Evolutionary conservation across 2,113 vertebrate species (phyloP).

Genomic region (Jaculus jaculus): DNA sequence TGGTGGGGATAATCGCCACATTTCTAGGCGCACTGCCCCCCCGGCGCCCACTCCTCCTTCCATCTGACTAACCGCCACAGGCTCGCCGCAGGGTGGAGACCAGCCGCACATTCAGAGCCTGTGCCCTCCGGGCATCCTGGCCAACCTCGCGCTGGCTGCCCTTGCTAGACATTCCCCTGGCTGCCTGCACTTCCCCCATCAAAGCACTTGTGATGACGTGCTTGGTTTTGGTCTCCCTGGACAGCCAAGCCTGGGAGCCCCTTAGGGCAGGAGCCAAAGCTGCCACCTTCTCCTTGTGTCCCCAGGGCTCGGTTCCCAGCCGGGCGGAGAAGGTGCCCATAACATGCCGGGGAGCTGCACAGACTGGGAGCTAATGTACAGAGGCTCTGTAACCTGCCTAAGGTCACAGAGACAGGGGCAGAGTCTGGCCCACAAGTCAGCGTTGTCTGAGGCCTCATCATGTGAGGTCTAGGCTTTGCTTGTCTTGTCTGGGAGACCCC

Average conservation of each 20-base stretch:
- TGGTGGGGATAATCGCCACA: neutral
- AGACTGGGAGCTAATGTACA: neutral
- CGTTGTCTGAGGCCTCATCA: too few species aligned
- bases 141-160: conserved; percentile 60
- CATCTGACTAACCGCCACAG: neutral
- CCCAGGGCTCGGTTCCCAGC: conserved; percentile 27
- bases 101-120: conserved; percentile 7
- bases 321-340: conserved; percentile 31
- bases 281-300: conserved; percentile 34
- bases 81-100: conserved; percentile 23
- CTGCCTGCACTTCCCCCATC: conserved; percentile 68
- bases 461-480: neutral
- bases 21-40: neutral
- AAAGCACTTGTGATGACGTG: conserved; percentile 57
- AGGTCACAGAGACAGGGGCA: conserved; percentile 38
- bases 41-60: neutral
- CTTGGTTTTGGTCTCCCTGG: conserved; percentile 41
- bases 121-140: conserved; percentile 52
- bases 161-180: conserved; percentile 58
- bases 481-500: neutral
- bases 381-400: conserved; percentile 38
- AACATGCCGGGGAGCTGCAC: neutral
- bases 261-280: conserved; percentile 38
- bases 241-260: conserved; percentile 51
- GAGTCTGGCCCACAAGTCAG: neutral